Evolutionary conservation across 2,113 vertebrate genomes (phyloP).

Genomic region (Onychostruthus taczanowskii): DNA sequence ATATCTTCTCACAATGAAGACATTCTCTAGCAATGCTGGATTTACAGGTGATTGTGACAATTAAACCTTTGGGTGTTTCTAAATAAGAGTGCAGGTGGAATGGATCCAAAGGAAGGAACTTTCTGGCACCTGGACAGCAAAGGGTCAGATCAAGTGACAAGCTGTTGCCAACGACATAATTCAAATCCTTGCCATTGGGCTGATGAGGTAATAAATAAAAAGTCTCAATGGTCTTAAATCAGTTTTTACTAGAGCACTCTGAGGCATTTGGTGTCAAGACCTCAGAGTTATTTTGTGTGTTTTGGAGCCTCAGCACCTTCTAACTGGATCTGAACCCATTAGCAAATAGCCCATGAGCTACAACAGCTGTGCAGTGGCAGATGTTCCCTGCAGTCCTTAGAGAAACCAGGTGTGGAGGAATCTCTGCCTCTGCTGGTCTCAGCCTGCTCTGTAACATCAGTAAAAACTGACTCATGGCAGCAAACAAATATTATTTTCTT

Average conservation of each 20-base stretch:
- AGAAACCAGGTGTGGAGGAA: neutral
- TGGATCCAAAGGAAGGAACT: neutral
- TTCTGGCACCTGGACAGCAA: neutral
- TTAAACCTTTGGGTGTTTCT: neutral
- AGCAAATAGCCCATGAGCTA: neutral
- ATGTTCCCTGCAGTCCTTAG: neutral
- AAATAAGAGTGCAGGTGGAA: neutral
- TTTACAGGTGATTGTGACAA: neutral
- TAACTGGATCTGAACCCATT: neutral
- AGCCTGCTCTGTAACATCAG: neutral
- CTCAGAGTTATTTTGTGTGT: neutral
- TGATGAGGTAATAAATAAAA: neutral
- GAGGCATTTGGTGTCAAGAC: neutral
- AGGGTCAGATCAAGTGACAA: neutral
- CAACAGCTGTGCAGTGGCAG: neutral
- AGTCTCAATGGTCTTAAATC: neutral
- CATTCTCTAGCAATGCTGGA: neutral
- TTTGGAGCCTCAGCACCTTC: neutral
- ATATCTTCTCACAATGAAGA: neutral
- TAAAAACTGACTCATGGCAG: neutral
- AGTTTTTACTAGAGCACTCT: neutral
- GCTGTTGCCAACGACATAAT: neutral
- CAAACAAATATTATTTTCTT: neutral
- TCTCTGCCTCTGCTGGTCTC: neutral
- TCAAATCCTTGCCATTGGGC: neutral